Percentiles rank a stretch among this genome's conserved stretches.
These are phyloP conservation scores for Ascaphus truei DNA, from an alignment of 2,113 vertebrate species.

Conservation along the genomic window DNA sequence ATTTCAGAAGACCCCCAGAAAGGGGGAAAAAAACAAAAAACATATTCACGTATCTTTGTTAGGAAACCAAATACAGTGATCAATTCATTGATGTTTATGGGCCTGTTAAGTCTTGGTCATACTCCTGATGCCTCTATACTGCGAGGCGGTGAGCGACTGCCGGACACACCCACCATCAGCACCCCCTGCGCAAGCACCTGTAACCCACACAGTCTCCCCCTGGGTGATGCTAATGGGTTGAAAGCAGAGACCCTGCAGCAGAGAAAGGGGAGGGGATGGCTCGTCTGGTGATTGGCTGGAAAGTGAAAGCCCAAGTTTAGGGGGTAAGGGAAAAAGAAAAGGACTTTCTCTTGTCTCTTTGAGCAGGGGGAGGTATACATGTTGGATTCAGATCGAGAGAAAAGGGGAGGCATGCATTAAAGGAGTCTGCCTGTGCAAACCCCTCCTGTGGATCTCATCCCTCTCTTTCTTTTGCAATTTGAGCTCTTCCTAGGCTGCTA, in stretches of 20 bases:
- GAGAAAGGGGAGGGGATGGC: not conserved
- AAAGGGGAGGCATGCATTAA: not conserved
- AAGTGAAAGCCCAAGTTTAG: constrained; percentile 5
- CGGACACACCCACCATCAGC: too few species aligned
- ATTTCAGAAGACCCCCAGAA: too few species aligned
- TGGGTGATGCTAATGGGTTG: not conserved
- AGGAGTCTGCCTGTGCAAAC: too few species aligned
- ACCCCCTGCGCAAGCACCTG: not conserved
- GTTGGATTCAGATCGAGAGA: not conserved
- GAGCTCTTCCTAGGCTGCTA: not conserved
- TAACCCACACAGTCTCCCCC: not conserved
- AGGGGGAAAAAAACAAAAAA: too few species aligned
- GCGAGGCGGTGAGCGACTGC: too few species aligned
- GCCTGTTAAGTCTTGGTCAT: too few species aligned
- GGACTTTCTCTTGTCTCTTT: constrained; percentile 8
- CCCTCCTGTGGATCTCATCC: not conserved
- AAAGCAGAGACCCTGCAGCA: not conserved
- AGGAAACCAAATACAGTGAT: too few species aligned
- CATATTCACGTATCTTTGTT: too few species aligned
- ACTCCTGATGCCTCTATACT: too few species aligned
- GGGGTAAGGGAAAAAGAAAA: not conserved
- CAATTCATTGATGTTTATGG: too few species aligned
- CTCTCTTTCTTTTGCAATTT: not conserved
- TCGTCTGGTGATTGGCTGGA: constrained; percentile 5
- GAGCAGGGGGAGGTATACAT: too few species aligned